These are phyloP conservation scores for Bradypodion ventrale DNA, from an alignment of 2,797 vertebrate genomes.

Conservation along the genomic window DNA sequence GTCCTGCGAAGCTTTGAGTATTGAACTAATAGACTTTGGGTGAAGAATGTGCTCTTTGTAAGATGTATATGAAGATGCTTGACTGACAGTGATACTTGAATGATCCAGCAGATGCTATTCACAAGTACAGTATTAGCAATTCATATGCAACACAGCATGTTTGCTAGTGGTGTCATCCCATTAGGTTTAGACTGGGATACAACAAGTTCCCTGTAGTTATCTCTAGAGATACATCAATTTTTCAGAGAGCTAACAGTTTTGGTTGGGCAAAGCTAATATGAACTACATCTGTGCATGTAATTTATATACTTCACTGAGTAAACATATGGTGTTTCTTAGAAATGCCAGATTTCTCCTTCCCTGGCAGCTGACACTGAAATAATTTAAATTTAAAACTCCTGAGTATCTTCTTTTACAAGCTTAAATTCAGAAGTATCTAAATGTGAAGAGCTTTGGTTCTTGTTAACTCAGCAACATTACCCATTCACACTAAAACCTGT, in stretches of 20 bases:
- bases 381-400: slow-evolving; percentile 2
- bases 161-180: slow-evolving; percentile 26
- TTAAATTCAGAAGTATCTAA: not conserved
- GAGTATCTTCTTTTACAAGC: not conserved
- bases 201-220: slow-evolving; percentile 7
- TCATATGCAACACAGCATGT: slow-evolving; percentile 32
- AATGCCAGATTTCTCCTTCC: not conserved
- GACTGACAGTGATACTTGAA: slow-evolving; percentile 30
- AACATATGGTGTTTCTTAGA: slow-evolving; percentile 21
- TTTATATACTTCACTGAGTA: slow-evolving; percentile 17
- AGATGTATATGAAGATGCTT: slow-evolving; percentile 44
- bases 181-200: slow-evolving; percentile 8
- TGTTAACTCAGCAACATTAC: not conserved
- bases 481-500: not conserved
- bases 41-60: slow-evolving; percentile 14
- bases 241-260: slow-evolving; percentile 6
- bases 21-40: not conserved
- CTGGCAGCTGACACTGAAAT: not conserved
- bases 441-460: slow-evolving; percentile 13
- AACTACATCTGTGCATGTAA: not conserved
- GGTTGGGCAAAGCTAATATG: not conserved
- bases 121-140: slow-evolving; percentile 57
- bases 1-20: slow-evolving; percentile 10
- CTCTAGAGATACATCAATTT: slow-evolving; percentile 27
- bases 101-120: slow-evolving; percentile 11